Conservation (phyloP, 2,888 invertebrate genomes). For the Sicus ferrugineus region DNA sequence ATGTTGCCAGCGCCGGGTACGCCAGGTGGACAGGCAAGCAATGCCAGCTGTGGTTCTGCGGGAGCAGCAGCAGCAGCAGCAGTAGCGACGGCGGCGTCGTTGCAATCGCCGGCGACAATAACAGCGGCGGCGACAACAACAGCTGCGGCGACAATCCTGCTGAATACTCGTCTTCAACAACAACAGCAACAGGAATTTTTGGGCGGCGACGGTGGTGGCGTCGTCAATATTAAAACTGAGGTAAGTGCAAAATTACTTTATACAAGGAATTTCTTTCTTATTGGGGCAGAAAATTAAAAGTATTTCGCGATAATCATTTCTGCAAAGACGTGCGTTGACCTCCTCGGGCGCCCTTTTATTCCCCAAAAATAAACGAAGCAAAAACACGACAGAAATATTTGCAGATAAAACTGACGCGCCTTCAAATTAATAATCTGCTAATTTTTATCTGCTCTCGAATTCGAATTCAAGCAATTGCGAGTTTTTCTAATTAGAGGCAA, state of each 20-base stretch:
- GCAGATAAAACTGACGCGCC: no score
- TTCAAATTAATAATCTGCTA: no score
- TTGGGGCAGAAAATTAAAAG: no score
- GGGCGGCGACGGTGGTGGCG: background rate
- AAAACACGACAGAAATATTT: no score
- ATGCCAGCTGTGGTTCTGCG: constrained; percentile 42
- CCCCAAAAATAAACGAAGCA: no score
- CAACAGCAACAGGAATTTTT: background rate
- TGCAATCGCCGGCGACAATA: constrained; percentile 39
- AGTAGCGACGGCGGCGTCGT: constrained; percentile 38
- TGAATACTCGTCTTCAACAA: no score
- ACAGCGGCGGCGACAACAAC: constrained; percentile 28
- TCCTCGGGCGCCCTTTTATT: no score
- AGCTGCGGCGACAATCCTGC: constrained; percentile 7
- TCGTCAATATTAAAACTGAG: constrained; percentile 30
- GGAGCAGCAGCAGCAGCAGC: constrained; percentile 40
- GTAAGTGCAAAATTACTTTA: constrained; percentile 19
- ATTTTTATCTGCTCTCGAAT: no score
- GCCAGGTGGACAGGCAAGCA: constrained; percentile 44
- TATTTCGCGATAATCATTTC: no score
- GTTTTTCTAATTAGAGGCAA: background rate
- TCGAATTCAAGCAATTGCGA: background rate
- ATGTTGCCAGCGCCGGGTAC: constrained; percentile 37
- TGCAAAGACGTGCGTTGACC: no score
- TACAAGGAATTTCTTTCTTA: background rate